Evolutionary conservation across 2,797 vertebrate species (phyloP), one percentile per base, ranked within the genome.

Genomic region (Alca torda): DNA sequence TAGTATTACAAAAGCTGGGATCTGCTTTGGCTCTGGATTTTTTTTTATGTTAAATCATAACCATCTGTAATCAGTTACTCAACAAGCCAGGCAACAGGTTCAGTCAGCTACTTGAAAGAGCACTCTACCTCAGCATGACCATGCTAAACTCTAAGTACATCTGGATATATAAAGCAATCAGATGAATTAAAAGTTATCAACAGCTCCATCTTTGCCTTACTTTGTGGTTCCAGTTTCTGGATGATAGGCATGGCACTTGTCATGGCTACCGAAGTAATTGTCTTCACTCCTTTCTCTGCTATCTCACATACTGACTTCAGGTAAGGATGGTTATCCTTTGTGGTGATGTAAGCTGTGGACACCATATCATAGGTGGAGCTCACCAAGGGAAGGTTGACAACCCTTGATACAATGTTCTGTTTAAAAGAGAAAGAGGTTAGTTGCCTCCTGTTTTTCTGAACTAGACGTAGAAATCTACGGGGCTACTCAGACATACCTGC

Each of bases 251-350:
- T 98, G 18, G 99, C 98, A 11, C 98, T 98, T 63, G 96, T 98
- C 87, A 99, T 8, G 2, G 99, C 99, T 96, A 98, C 98, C 0
- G 98, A 98, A 77, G 99, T 98, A 97, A 99, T 97, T 3, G 98
- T 98, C 90, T 98, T 98, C 77, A 99, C 97, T 3, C 99, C 98
- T 57, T 98, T 98, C 95, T 99, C 99, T 2, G 99, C 99, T 4
- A 98, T 98, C 97, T 99, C 99, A 25, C 99, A 99, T 64, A 99
- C 96, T 2, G 98, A 98, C 93, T 97, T 98, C 97, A 99, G 94
- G 94, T 98, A 99, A 4, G 99, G 99, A 95, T 99, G 97, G 64
- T 98, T 99, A 84, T 98, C 98, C 96, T 99, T 99, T 46, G 99
- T 99, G 97, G 67, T 98, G 76, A 97, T 63, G 57, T 99, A 99